phyloP scores from a whole-genome alignment of 2,888 invertebrate species.

The Dasysyrphus tricinctus region DNA sequence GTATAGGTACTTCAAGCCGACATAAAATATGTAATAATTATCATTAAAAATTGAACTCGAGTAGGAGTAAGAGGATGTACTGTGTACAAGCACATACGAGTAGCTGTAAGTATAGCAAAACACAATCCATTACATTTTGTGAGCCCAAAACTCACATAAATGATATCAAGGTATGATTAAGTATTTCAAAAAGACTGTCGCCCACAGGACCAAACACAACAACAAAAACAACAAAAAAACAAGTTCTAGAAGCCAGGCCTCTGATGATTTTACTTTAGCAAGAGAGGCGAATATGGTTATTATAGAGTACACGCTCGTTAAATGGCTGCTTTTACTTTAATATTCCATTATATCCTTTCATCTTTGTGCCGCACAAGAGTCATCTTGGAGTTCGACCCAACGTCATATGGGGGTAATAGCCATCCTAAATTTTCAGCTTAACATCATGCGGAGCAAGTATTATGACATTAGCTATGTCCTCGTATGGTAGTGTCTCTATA shows the following conservation, averaged over 20 bases:
- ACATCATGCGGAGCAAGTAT: constrained; percentile 71
- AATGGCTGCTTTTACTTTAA: constrained; percentile 73
- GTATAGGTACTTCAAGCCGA: background rate
- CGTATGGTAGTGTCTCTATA: background rate
- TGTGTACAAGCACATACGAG: background rate
- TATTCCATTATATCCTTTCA: constrained; percentile 74
- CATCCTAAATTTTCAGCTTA: constrained; percentile 75
- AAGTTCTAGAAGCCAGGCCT: background rate
- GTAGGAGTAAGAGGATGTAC: constrained; percentile 11
- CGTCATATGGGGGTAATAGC: constrained; percentile 74
- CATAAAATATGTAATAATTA: constrained; percentile 43
- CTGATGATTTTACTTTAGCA: constrained; percentile 45
- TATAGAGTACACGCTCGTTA: constrained; percentile 60
- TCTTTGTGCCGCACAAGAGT: constrained; percentile 71
- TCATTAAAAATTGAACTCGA: constrained; percentile 58
- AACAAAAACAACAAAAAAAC: constrained; percentile 3
- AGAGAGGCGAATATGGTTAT: constrained; percentile 18
- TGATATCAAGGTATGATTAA: constrained; percentile 41
- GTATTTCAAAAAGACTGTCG: constrained; percentile 57
- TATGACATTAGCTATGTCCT: constrained; percentile 69
- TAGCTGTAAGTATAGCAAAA: constrained; percentile 4
- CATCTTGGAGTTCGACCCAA: constrained; percentile 70
- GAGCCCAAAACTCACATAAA: constrained; percentile 36
- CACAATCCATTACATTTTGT: constrained; percentile 48
- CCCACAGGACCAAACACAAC: constrained; percentile 41